Conservation (phyloP, 2,888 invertebrate genomes). For the Lycophotia porphyrea region DNA sequence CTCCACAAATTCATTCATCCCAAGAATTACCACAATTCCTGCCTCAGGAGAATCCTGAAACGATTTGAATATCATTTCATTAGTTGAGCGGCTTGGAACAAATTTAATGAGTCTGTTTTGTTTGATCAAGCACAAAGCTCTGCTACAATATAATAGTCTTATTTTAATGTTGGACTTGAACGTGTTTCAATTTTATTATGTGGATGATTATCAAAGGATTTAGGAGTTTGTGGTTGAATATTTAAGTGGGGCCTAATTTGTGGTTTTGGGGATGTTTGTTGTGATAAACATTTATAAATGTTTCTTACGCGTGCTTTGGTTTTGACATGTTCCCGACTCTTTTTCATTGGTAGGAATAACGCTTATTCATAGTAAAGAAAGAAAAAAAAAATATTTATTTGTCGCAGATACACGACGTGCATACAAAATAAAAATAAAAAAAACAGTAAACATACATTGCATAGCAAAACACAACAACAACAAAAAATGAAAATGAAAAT, state of each 20-base stretch:
- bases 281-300: background rate
- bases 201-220: constrained; percentile 28
- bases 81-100: constrained; percentile 60
- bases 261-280: background rate
- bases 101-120: constrained; percentile 68
- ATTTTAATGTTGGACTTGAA: constrained; percentile 44
- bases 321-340: background rate
- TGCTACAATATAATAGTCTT: constrained; percentile 44
- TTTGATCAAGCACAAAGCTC: constrained; percentile 66
- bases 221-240: background rate
- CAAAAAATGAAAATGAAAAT: too few species aligned
- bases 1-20: background rate
- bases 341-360: background rate
- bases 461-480: too few species aligned
- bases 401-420: too few species aligned
- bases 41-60: constrained; percentile 56
- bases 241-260: constrained; percentile 6
- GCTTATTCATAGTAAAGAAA: too few species aligned
- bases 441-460: too few species aligned
- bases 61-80: constrained; percentile 74
- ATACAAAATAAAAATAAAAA: too few species aligned
- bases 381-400: too few species aligned
- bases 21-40: constrained; percentile 22
- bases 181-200: constrained; percentile 41
- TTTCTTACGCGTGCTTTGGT: background rate